These are phyloP conservation scores for Erebia epiphron DNA, from an alignment of 2,888 invertebrate genomes.

Conservation along the genomic window DNA sequence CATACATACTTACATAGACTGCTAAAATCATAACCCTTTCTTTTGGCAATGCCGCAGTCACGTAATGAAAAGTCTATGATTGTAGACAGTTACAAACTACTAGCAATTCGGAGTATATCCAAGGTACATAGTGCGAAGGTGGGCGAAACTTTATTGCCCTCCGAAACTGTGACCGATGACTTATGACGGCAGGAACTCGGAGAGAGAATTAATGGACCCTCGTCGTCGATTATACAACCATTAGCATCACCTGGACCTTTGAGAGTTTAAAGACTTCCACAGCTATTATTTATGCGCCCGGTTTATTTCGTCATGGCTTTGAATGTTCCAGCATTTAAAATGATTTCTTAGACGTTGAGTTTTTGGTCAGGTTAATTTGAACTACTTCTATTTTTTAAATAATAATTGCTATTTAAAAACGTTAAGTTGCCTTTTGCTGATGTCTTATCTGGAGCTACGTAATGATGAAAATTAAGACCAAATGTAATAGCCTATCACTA, in stretches of 20 bases:
- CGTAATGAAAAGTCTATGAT: neutral
- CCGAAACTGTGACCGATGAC: slow-evolving; percentile 40
- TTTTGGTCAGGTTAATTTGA: neutral
- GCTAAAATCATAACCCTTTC: no score
- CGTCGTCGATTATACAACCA: slow-evolving; percentile 41
- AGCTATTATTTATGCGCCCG: slow-evolving; percentile 35
- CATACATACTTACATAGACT: no score
- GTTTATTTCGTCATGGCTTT: slow-evolving; percentile 21
- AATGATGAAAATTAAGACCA: neutral
- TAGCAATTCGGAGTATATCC: slow-evolving; percentile 16
- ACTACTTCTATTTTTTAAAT: no score
- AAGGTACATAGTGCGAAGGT: slow-evolving; percentile 27
- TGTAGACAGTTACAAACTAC: slow-evolving; percentile 1
- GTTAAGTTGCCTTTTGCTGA: neutral
- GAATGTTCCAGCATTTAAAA: slow-evolving; percentile 1
- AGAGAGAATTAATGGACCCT: slow-evolving; percentile 37
- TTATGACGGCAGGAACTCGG: slow-evolving; percentile 43
- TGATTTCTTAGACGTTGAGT: neutral
- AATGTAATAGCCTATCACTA: neutral
- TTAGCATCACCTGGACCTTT: slow-evolving; percentile 43
- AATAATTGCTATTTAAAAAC: no score
- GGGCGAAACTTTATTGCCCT: slow-evolving; percentile 39
- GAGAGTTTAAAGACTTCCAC: slow-evolving; percentile 30
- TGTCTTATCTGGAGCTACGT: neutral
- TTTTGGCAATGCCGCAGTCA: no score